Evolutionary conservation across 2,797 vertebrate genomes (phyloP), one percentile per base, ranked within the genome.

Genomic region (Catamblyrhynchus diadema): DNA sequence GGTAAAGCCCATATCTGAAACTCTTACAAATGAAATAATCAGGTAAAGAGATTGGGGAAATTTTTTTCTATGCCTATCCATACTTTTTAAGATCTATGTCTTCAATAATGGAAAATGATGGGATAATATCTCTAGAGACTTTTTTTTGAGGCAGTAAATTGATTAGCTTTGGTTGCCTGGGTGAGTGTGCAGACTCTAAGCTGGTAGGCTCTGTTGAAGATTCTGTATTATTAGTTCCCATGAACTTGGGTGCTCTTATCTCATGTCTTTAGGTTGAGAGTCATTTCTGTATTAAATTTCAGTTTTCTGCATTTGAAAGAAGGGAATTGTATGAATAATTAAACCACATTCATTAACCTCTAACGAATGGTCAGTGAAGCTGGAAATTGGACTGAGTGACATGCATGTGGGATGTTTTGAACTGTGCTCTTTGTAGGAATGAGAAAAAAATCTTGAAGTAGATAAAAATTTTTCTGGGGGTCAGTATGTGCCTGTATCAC

Each of bases 301-400:
- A 60, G 20, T 64, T 82, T 84, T 69, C 30, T 81, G 54, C 47
- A 44, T 69, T 72, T 93, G 70, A 88, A 93, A 93, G 50, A 37
- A 74, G 39, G 41, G 42, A 91, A 53, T 57, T 56, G 5, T 86
- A 86, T 95, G 80, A 90, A 93, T 96, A 84, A 93, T 86, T 92
- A 78, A 88, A 90, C 17, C 32, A 44, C 47, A 69, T 79, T 80
- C 67, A 86, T 85, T 80, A 87, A 70, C 39, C 64, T 78, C 39
- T 71, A 77, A 84, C 37, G 66, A 74, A 65, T 39, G 42, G 35
- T 57, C 41, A 35, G 22, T 90, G 32, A 59, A 41, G 28, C 32
- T 94, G 72, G 59, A 51, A 81, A 64, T 59, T 80, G 53, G 51
- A 30, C 27, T 45, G 42, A 75, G 33, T 53, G 67, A 42, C 50